Evolutionary conservation across 1,140 invertebrate species (phyloP), one percentile per base, ranked within the genome.

Genomic region (Chlorops oryzae): DNA sequence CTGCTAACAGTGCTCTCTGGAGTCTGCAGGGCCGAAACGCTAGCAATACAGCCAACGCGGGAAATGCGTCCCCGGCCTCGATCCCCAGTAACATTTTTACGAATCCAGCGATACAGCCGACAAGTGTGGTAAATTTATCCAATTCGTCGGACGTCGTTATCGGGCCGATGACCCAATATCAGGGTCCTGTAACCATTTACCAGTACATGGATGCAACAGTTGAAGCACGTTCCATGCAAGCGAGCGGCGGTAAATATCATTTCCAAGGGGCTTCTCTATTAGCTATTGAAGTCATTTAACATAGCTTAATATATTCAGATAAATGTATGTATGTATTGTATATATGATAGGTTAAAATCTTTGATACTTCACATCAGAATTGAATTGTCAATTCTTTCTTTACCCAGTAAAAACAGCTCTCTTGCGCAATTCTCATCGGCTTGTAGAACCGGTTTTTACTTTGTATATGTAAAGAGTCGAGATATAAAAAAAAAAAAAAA

Each of bases 101-200:
- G 1, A 64, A 63, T 39, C 62, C 66, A 2, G 56, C 56, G 1
- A 55, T 67, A 6, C 66, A 65, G 41, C 67, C 67, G 1, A 63
- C 68, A 17, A 71, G 56, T 37, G 68, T 69, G 9, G 60, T 71
- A 21, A 71, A 71, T 43, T 34, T 71, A 2, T 65, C 63, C 3
- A 64, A 72, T 51, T 74, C 71, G 1, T 70, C 57, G 27, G 70
- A 74, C 53, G 70, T 74, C 35, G 63, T 73, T 13, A 73, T 74
- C 37, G 72, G 70, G 32, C 71, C 73, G 21, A 71, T 73, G 62
- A 73, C 73, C 21, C 72, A 74, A 45, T 74, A 72, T 51, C 67
- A 73, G 49, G 71, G 68, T 28, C 72, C 70, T 4, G 72, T 74
- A 17, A 73, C 66, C 10, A 74, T 74, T 48, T 70, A 74, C 48